A percentile compares a stretch with the other conserved stretches of the same genome.
phyloP scores from a whole-genome alignment of 2,797 vertebrate genomes.

The Sebastolobus alascanus region DNA sequence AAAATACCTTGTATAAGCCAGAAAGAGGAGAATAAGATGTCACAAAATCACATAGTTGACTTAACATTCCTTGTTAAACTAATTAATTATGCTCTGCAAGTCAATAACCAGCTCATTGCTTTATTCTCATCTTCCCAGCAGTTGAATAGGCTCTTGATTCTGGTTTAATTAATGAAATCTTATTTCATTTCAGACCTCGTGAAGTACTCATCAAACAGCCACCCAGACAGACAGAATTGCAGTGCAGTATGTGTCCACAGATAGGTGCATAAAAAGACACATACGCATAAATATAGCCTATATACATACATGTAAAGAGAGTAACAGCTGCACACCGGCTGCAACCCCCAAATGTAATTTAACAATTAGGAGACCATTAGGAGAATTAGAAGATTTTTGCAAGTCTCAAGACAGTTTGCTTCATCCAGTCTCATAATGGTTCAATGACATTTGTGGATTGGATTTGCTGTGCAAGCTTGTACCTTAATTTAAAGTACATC shows the following conservation, averaged over 20 bases:
- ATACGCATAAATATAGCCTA: background rate
- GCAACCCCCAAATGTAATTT: slow-evolving; percentile 19
- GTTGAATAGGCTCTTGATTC: slow-evolving; percentile 27
- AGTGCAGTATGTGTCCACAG: background rate
- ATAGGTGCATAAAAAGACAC: background rate
- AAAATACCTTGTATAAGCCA: background rate
- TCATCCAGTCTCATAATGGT: slow-evolving; percentile 19
- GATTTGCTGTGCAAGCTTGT: slow-evolving; percentile 16
- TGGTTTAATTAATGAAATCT: slow-evolving; percentile 29
- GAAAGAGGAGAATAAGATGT: background rate
- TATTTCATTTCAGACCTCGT: slow-evolving; percentile 31
- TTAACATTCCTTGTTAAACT: background rate
- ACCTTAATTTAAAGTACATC: slow-evolving; percentile 3
- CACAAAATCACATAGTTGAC: background rate
- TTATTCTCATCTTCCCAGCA: slow-evolving; percentile 22
- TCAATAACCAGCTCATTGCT: slow-evolving; percentile 9
- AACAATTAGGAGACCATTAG: slow-evolving; percentile 28
- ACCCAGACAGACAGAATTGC: background rate
- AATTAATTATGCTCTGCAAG: slow-evolving; percentile 16
- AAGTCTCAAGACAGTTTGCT: slow-evolving; percentile 24
- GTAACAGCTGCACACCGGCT: slow-evolving; percentile 2
- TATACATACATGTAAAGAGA: background rate
- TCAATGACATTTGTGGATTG: slow-evolving; percentile 30
- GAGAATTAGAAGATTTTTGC: background rate
- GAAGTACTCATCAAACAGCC: slow-evolving; percentile 23